These are phyloP conservation scores for Dichetophora obliterata DNA, from an alignment of 2,888 invertebrate species.

Conservation along the genomic window DNA sequence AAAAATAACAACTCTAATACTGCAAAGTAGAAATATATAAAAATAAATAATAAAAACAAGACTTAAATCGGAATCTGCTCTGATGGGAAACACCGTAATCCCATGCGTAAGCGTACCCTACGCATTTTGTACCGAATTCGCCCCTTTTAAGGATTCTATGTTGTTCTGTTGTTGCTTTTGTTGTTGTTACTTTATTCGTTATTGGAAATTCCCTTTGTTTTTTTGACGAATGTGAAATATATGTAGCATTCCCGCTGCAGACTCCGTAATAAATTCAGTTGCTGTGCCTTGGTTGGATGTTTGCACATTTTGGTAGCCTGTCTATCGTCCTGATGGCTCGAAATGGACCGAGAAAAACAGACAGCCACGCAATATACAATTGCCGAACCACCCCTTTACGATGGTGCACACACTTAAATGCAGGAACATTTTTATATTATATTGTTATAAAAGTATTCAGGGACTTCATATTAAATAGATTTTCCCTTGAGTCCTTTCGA, in stretches of 20 bases:
- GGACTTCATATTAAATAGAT: slow-evolving; percentile 10
- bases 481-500: slow-evolving; percentile 28
- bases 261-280: slow-evolving; percentile 11
- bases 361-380: background rate
- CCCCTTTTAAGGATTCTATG: background rate
- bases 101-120: slow-evolving; percentile 25
- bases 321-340: background rate
- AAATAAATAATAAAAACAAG: background rate
- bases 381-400: slow-evolving; percentile 8
- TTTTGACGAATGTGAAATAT: slow-evolving; percentile 18
- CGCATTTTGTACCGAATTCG: background rate
- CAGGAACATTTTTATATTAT: slow-evolving; percentile 18
- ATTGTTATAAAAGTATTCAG: slow-evolving; percentile 19
- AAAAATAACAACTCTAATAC: slow-evolving; percentile 7
- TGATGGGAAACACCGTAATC: slow-evolving; percentile 33
- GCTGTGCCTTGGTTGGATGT: background rate
- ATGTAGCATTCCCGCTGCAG: slow-evolving; percentile 26
- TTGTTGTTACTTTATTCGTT: slow-evolving; percentile 1
- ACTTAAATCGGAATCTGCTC: slow-evolving; percentile 33
- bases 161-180: background rate
- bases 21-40: no score
- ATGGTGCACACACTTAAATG: background rate
- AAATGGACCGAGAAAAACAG: slow-evolving; percentile 16
- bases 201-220: slow-evolving; percentile 20
- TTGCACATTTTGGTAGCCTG: background rate